phyloP scores from a whole-genome alignment of 2,113 vertebrate genomes.

The Cyprinus carpio region DNA sequence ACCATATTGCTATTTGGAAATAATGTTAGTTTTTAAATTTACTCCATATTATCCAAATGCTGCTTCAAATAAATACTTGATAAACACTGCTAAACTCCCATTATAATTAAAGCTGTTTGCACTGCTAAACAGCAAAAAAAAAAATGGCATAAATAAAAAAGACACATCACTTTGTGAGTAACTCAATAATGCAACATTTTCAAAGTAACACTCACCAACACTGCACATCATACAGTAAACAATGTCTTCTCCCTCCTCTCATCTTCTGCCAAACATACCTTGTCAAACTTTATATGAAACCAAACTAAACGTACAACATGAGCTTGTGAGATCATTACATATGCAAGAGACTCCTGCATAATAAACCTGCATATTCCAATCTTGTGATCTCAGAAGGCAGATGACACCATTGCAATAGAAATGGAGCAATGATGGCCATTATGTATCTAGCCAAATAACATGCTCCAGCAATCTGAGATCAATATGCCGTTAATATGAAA shows the following conservation, averaged over 20 bases:
- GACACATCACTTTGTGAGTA: no score
- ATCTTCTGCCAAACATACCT: neutral
- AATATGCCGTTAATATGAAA: conserved; percentile 58
- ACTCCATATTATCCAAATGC: neutral
- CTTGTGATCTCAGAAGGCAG: conserved; percentile 45
- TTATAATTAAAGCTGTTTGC: neutral
- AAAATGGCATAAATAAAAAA: neutral
- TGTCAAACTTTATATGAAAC: neutral
- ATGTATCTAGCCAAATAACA: conserved; percentile 57
- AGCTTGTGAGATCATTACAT: neutral
- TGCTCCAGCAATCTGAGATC: conserved; percentile 58
- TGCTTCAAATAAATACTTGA: neutral
- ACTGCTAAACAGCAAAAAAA: neutral
- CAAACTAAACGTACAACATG: neutral
- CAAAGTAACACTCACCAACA: neutral
- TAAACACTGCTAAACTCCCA: neutral
- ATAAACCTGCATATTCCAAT: conserved; percentile 3
- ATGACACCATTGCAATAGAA: conserved; percentile 50
- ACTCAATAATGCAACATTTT: neutral
- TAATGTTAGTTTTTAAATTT: neutral
- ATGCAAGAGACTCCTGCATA: neutral
- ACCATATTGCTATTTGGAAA: neutral
- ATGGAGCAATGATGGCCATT: conserved; percentile 56
- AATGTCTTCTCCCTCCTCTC: neutral
- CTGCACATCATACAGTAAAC: neutral